Evolutionary conservation across 1,140 invertebrate genomes (phyloP), one percentile per base, ranked within the genome.

Genomic region (Parasteatoda tepidariorum): DNA sequence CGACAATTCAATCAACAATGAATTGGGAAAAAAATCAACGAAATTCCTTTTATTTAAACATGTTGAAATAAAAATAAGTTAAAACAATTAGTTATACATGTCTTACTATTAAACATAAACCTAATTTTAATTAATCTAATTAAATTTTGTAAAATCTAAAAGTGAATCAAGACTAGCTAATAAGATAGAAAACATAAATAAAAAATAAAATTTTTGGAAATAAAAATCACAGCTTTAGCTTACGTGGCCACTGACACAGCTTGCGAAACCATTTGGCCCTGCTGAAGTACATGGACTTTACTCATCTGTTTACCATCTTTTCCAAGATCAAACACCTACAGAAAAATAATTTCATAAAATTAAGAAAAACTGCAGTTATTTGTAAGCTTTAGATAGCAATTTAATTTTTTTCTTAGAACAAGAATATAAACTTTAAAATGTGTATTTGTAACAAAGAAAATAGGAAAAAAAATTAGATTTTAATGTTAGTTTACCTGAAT

Each of bases 251-350:
- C 92, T 86, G 93, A 92, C 62, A 93, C 91, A 48, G 95, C 94
- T 88, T 92, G 91, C 86, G 93, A 92, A 0, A 95, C 92, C 83
- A 97, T 94, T 75, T 93, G 93, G 62, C 92, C 92, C 88, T 96
- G 93, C 38, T 93, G 92, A n/a, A 98, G 88, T 84, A 93, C 92
- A 3, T 93, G 93, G 41, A 98, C 90, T 87, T 92, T 91, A 83
- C 90, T 91, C 75, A 94, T 93, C 22, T 91, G 91, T 74, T 93
- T 92, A 54, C 95, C 94, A 87, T 95, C 93, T 48, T 89, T 89
- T 3, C 96, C 96, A 26, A 99, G 92, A 91, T 98, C 95, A 92
- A 94, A 99, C 5, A 97, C 94, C 89, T 95, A 92, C 67, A 96
- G 9, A 24, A 41, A 57, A 79, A 76, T 22, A 2, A 26, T 34